Evolutionary conservation across 2,797 vertebrate species (phyloP).

Genomic region (Botia kubotai): DNA sequence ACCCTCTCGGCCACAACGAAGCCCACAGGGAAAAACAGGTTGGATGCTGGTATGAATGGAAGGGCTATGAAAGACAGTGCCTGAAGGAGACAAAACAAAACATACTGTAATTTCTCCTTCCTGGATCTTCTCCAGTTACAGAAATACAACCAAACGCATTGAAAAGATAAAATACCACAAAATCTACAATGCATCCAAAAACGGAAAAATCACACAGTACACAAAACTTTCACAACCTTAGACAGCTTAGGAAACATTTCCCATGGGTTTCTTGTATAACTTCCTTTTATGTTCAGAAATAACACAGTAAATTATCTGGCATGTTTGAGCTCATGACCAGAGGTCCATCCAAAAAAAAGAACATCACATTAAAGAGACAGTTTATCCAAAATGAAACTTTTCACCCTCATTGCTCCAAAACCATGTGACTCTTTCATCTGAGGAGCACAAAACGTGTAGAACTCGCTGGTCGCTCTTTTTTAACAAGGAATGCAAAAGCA

Average conservation of each 20-base stretch:
- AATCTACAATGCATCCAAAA: background rate
- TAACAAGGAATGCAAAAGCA: background rate
- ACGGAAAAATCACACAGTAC: background rate
- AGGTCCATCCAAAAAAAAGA: background rate
- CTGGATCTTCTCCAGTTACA: background rate
- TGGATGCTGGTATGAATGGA: conserved; percentile 96
- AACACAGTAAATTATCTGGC: conserved; percentile 2
- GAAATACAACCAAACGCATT: background rate
- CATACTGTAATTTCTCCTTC: background rate
- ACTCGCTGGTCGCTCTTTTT: too few relatives aligned
- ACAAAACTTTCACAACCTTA: conserved; percentile 1
- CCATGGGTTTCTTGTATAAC: conserved; percentile 38
- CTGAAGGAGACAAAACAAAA: conserved; percentile 69
- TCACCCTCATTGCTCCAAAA: background rate
- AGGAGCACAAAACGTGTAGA: background rate
- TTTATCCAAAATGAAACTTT: background rate
- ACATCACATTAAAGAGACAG: background rate
- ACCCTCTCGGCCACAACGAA: conserved; percentile 97
- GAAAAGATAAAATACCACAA: background rate
- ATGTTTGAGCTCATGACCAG: conserved; percentile 19
- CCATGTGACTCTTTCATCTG: background rate
- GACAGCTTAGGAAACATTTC: background rate
- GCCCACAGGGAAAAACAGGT: conserved; percentile 98
- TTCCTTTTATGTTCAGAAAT: conserved; percentile 27
- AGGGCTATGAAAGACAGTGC: conserved; percentile 92